Percentiles rank a stretch among this genome's conserved stretches.
Conservation (phyloP, 2,888 invertebrate genomes). For the Tiliacea aurago region DNA sequence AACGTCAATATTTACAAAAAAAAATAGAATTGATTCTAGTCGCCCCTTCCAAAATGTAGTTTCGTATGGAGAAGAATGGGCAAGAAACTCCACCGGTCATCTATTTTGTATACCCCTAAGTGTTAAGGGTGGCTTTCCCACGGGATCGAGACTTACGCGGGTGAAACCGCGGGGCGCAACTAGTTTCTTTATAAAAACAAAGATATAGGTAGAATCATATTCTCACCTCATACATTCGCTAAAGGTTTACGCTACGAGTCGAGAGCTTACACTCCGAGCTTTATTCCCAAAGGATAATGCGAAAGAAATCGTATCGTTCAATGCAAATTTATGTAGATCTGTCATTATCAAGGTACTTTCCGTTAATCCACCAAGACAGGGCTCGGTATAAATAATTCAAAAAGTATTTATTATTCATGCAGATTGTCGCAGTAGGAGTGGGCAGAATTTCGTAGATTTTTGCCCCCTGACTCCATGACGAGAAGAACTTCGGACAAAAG, state of each 20-base stretch:
- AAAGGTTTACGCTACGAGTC: not conserved
- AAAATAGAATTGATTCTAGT: too few relatives aligned
- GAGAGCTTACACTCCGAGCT: slow-evolving; percentile 18
- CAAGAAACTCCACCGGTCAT: too few relatives aligned
- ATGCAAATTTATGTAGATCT: slow-evolving; percentile 79
- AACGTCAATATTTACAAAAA: too few relatives aligned
- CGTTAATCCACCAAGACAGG: slow-evolving; percentile 76
- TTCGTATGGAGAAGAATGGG: too few relatives aligned
- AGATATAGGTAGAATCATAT: too few relatives aligned
- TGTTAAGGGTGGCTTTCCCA: too few relatives aligned
- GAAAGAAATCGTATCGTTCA: slow-evolving; percentile 62
- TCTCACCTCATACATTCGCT: not conserved
- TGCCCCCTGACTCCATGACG: slow-evolving; percentile 40
- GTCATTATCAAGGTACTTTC: slow-evolving; percentile 67
- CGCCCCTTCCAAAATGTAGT: too few relatives aligned
- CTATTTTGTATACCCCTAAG: too few relatives aligned
- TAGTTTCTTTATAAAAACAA: too few relatives aligned
- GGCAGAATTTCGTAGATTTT: slow-evolving; percentile 31
- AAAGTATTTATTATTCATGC: slow-evolving; percentile 81
- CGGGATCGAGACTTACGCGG: too few relatives aligned
- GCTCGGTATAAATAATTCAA: slow-evolving; percentile 76
- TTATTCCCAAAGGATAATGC: slow-evolving; percentile 58
- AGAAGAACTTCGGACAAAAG: slow-evolving; percentile 41
- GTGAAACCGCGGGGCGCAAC: too few relatives aligned
- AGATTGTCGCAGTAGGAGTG: slow-evolving; percentile 68